phyloP scores from a whole-genome alignment of 2,888 invertebrate species.

The Lydus trimaculatus region DNA sequence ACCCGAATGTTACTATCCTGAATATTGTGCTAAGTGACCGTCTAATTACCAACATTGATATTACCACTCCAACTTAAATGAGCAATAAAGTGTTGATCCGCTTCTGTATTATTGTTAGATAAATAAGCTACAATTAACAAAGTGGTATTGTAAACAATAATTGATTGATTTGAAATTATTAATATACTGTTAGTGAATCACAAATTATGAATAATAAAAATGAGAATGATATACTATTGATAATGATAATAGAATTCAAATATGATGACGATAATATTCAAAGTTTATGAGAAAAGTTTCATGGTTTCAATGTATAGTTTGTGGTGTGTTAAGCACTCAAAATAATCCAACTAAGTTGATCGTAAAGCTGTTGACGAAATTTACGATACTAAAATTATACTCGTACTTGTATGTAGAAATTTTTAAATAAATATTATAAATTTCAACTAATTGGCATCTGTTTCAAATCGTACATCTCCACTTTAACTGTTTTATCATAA shows the following conservation, averaged over 20 bases:
- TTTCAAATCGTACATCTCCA: too few species aligned
- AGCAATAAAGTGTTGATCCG: neutral
- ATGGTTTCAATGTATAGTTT: neutral
- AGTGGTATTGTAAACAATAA: too few species aligned
- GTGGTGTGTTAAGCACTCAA: conserved; percentile 7
- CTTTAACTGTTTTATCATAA: neutral
- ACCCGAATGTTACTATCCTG: neutral
- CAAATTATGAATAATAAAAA: too few species aligned
- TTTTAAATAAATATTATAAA: too few species aligned
- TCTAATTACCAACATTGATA: conserved; percentile 1
- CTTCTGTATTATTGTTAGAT: neutral
- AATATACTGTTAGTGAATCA: too few species aligned
- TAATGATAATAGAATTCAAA: neutral
- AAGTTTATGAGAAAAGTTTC: conserved; percentile 8
- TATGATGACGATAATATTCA: conserved; percentile 7
- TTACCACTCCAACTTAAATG: neutral
- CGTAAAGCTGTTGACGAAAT: neutral
- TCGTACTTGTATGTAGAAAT: neutral
- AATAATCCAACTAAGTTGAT: conserved; percentile 5
- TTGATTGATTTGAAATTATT: too few species aligned
- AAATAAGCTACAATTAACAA: too few species aligned
- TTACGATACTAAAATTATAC: neutral
- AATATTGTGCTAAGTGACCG: neutral
- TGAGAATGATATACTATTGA: too few species aligned
- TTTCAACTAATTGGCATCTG: too few species aligned